phyloP scores from a whole-genome alignment of 2,797 vertebrate genomes.

The Pangasius krempfi region DNA sequence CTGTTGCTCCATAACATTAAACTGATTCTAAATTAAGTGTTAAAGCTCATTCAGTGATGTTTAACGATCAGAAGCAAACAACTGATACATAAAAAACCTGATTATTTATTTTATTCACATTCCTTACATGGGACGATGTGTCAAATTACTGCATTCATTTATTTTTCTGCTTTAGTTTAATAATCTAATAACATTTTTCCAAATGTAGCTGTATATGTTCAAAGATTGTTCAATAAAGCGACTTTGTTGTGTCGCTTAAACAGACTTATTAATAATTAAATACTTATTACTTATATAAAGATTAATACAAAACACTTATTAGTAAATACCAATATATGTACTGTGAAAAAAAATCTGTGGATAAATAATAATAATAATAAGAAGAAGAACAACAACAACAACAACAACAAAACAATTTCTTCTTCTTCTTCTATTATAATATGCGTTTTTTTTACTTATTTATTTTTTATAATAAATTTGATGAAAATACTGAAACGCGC shows the following conservation, averaged over 20 bases:
- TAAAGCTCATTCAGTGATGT: no score
- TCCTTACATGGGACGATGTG: background rate
- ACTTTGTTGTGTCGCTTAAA: background rate
- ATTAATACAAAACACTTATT: background rate
- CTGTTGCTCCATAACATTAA: no score
- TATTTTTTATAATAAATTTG: no score
- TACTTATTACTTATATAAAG: background rate
- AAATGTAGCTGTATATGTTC: background rate
- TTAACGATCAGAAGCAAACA: background rate
- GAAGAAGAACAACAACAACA: background rate
- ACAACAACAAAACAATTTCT: background rate
- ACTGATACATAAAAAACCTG: background rate
- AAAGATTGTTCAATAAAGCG: background rate
- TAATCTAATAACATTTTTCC: background rate
- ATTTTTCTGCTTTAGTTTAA: background rate
- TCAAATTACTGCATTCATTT: background rate
- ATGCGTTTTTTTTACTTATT: no score
- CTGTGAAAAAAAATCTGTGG: background rate
- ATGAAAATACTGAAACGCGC: background rate
- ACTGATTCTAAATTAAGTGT: no score
- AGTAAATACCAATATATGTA: background rate
- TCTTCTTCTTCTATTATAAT: no score
- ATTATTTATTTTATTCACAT: background rate
- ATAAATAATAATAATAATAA: background rate
- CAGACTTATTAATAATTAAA: background rate